Base-by-base conservation (phyloP, 2,888 invertebrate species). In the Pheosia tremula region DNA sequence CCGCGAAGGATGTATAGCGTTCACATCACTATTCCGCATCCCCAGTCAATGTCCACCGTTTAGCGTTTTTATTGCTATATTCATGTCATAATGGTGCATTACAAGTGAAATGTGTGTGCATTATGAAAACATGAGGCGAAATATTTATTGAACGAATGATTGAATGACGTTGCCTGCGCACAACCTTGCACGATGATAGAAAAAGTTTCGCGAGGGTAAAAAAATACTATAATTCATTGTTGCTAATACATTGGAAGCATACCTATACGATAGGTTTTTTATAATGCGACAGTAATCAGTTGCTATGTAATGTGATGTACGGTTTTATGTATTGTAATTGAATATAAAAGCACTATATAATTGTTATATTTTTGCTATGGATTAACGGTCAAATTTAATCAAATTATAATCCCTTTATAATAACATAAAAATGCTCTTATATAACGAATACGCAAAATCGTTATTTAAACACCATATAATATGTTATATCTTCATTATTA, bases 71-170 rank as follows among this genome's bases (percentile, higher is more conserved):
- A 84, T 75, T 75, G 69, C 68, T 62, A 57, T 67, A 66, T 66
- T 68, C 77, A 77, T 80, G 82, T 85, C 86, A 85, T 86, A 86
- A 85, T 82, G 79, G 79, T 79, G 72, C 78, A 75, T 79, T 82
- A 82, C 77, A 75, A 77, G 78, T 81, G 80, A 84, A 81, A 82
- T 80, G 80, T 81, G 81, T 74, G 67, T 79, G 77, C 80, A 88
- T 88, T 86, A 88, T 77, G 81, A 80, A 86, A 86, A 86, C 89
- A 89, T 88, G 88, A 88, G 84, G 77, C 76, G 79, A 85, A 84
- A 88, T 87, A 87, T 87, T 87, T 87, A 88, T 89, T 83, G 84
- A 69, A 54, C 68, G 71, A 74, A 86, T 88, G 88, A 88, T 87
- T 85, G 85, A 89, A 77, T 69, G 80, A 71, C 74, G 74, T 67